phyloP scores from a whole-genome alignment of 2,888 invertebrate species.

The Melieria crassipennis region DNA sequence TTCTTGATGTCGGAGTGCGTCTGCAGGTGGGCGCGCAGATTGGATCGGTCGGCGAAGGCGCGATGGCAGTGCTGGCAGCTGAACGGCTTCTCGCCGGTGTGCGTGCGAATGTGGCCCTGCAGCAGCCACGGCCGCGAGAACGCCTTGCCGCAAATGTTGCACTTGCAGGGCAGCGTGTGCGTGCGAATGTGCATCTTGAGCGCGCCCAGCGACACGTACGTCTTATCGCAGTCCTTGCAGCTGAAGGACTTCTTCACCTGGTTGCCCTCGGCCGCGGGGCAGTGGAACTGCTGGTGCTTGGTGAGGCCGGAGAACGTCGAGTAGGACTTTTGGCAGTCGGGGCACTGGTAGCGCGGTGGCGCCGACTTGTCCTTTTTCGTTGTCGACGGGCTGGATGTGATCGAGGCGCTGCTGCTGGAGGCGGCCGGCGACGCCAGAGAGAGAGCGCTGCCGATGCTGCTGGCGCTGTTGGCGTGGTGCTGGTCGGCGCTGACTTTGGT shows the following conservation, averaged over 20 bases:
- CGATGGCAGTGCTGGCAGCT: slow-evolving; percentile 94
- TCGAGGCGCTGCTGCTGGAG: slow-evolving; percentile 38
- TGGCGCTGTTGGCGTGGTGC: slow-evolving; percentile 16
- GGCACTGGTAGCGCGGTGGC: slow-evolving; percentile 85
- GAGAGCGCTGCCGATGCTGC: slow-evolving; percentile 20
- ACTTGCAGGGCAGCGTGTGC: slow-evolving; percentile 97
- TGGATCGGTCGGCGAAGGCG: slow-evolving; percentile 96
- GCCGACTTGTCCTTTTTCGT: slow-evolving; percentile 59
- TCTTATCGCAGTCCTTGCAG: slow-evolving; percentile 96
- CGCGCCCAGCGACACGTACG: slow-evolving; percentile 94
- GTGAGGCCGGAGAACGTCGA: slow-evolving; percentile 96
- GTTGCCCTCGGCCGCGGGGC: slow-evolving; percentile 85
- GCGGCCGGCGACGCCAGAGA: slow-evolving; percentile 39
- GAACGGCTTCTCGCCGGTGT: slow-evolving; percentile 98
- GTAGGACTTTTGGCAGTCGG: slow-evolving; percentile 93
- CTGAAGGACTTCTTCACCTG: slow-evolving; percentile 91
- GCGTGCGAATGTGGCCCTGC: slow-evolving; percentile 97
- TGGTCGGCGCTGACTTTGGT: neutral
- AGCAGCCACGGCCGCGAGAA: slow-evolving; percentile 97
- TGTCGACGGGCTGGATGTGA: slow-evolving; percentile 57
- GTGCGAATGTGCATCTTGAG: slow-evolving; percentile 99
- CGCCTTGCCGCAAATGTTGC: slow-evolving; percentile 95
- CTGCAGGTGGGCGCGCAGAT: slow-evolving; percentile 95
- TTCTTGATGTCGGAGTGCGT: slow-evolving; percentile 98
- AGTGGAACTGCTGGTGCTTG: slow-evolving; percentile 97